These are phyloP conservation scores for Philaethria dido DNA, from an alignment of 2,888 invertebrate genomes.

Conservation along the genomic window DNA sequence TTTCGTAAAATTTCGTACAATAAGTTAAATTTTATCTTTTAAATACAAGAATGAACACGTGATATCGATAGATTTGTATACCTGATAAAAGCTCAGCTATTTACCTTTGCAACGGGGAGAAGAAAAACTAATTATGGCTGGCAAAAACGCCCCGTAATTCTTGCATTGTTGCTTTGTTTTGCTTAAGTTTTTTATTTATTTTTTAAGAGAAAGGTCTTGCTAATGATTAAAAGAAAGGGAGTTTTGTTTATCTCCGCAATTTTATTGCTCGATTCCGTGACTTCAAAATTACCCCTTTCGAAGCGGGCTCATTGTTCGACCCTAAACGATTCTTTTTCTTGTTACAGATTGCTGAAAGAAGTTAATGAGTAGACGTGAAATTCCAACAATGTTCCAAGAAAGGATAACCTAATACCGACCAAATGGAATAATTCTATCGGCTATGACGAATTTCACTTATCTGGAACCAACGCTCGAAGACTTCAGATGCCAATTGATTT, in stretches of 20 bases:
- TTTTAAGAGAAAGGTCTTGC: constrained; percentile 13
- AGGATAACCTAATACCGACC: constrained; percentile 37
- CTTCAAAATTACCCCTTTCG: constrained; percentile 14
- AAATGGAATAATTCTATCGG: constrained; percentile 48
- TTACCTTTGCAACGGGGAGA: constrained; percentile 24
- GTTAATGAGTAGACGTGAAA: constrained; percentile 5
- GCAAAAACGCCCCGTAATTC: constrained; percentile 29
- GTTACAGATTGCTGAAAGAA: constrained; percentile 36
- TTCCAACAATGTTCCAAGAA: constrained; percentile 35
- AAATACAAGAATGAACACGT: neutral
- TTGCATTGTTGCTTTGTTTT: constrained; percentile 28
- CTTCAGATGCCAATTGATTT: constrained; percentile 63
- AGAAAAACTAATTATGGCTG: constrained; percentile 38
- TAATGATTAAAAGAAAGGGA: constrained; percentile 18
- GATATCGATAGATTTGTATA: constrained; percentile 12
- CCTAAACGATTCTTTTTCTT: constrained; percentile 25
- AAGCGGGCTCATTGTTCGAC: neutral
- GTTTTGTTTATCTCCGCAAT: constrained; percentile 15
- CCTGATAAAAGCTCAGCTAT: constrained; percentile 25
- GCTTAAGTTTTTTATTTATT: constrained; percentile 22
- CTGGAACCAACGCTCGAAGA: constrained; percentile 63
- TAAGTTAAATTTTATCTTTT: no score
- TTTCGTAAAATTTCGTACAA: no score
- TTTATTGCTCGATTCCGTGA: constrained; percentile 13
- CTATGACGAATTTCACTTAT: constrained; percentile 69